Conservation (phyloP, 2,113 vertebrate species). For the Cranoglanis bouderius region DNA sequence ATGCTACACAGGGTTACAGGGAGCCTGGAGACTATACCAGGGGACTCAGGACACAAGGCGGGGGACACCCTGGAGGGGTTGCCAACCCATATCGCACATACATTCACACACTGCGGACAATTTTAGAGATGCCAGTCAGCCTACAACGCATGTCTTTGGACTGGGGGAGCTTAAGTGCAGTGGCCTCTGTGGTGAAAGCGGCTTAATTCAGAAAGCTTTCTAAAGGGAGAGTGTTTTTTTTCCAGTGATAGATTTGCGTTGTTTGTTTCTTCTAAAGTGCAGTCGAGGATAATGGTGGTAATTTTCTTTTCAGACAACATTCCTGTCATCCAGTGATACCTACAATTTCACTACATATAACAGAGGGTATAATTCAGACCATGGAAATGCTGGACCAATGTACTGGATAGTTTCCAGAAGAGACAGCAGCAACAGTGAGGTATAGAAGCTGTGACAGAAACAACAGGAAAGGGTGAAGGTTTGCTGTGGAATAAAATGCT, state of each 20-base stretch:
- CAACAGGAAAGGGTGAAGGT: slow-evolving; percentile 4
- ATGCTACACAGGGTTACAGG: too few relatives aligned
- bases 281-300: slow-evolving; percentile 36
- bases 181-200: background rate
- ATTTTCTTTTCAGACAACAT: slow-evolving; percentile 35
- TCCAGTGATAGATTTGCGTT: background rate
- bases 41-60: too few relatives aligned
- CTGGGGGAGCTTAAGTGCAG: background rate
- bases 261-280: slow-evolving; percentile 34
- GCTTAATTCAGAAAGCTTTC: slow-evolving; percentile 12
- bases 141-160: too few relatives aligned
- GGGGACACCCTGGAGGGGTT: too few relatives aligned
- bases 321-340: slow-evolving; percentile 28
- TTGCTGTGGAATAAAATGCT: background rate
- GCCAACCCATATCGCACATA: too few relatives aligned
- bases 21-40: too few relatives aligned
- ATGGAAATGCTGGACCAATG: slow-evolving; percentile 1
- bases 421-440: slow-evolving; percentile 10
- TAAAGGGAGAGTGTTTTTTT: background rate
- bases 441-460: background rate
- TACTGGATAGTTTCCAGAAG: background rate
- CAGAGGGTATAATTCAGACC: slow-evolving; percentile 11
- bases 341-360: slow-evolving; percentile 39
- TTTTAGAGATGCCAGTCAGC: too few relatives aligned
- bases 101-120: too few relatives aligned